Base-by-base conservation (phyloP, 2,888 invertebrate genomes). In the Trichopria drosophilae region DNA sequence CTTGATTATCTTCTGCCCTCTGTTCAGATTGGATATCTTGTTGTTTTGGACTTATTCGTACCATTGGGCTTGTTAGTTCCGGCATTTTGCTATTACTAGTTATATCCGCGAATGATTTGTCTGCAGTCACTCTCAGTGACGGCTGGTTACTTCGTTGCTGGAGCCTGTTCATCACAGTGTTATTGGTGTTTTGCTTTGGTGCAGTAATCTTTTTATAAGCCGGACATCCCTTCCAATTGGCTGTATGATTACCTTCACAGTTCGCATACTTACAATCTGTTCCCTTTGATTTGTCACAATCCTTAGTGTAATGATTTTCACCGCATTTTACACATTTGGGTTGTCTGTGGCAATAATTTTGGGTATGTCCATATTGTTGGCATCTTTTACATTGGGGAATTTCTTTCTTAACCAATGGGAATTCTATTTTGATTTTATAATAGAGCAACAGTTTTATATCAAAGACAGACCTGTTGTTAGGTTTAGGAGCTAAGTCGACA, bases 221-320 rank as follows among this genome's bases (percentile, higher is more conserved):
- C 31, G 20, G 20, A 40, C 62, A 65, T 36, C 59, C 58, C 51
- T 52, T 58, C 35, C 59, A 64, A 37, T 53, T 64, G n/a, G 62
- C 63, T n/a, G 62, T 60, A 26, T 63, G 60, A 13, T 56, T 35
- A 12, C 53, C 57, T 5, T 22, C 35, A 42, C 36, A 36, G 10
- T 36, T 36, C 12, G 36, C 36, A 10, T 13, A 36, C 19, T 36
- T 36, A 13, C 36, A 19, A 57, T 20, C 24, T 26, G n/a, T 12
- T 12, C 15, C 29, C 31, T 36, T 44, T 12, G 42, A 24, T 45
- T 52, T 41, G 9, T 32, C 22, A 18, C 57, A 55, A 7, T 52
- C 47, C 4, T 32, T 29, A 9, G 57, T 50, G n/a, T 31, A 24
- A 34, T 57, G 54, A 15, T 52, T 45, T 20, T 39, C 26, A 15